phyloP scores from a whole-genome alignment of 2,888 invertebrate genomes.

The Pheosia tremula region DNA sequence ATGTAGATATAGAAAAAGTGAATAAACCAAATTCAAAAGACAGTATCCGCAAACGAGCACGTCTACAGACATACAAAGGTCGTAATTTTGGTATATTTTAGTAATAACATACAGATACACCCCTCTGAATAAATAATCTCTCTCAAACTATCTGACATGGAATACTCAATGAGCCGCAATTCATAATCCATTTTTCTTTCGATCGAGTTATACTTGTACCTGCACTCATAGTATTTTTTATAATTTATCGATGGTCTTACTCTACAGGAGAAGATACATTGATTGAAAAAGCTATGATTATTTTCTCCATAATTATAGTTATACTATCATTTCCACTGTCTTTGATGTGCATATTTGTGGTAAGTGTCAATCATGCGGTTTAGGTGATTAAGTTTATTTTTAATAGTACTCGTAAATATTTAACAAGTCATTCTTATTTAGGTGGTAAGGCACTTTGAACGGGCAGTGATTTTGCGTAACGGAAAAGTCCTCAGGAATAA shows the following conservation, averaged over 20 bases:
- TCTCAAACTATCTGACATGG: too few relatives aligned
- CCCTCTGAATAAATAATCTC: background rate
- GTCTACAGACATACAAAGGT: slow-evolving; percentile 9
- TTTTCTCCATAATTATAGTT: slow-evolving; percentile 45
- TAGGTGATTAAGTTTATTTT: background rate
- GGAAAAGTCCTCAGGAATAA: slow-evolving; percentile 88
- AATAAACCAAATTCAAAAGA: background rate
- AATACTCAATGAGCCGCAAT: too few relatives aligned
- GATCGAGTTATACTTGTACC: too few relatives aligned
- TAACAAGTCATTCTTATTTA: slow-evolving; percentile 35
- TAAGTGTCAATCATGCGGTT: slow-evolving; percentile 33
- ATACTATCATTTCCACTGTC: slow-evolving; percentile 58
- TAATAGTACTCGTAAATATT: background rate
- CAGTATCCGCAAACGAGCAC: slow-evolving; percentile 9
- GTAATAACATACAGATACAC: background rate
- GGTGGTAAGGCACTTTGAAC: slow-evolving; percentile 92
- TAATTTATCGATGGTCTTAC: slow-evolving; percentile 2
- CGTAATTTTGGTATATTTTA: background rate
- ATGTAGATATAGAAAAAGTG: slow-evolving; percentile 9
- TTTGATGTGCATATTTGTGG: slow-evolving; percentile 50
- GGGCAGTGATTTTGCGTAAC: slow-evolving; percentile 92
- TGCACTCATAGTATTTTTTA: background rate
- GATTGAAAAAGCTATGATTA: slow-evolving; percentile 49
- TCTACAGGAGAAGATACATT: slow-evolving; percentile 44
- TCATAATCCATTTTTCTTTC: too few relatives aligned